Evolutionary conservation across 2,888 invertebrate species (phyloP).

Genomic region (Homarus gammarus): DNA sequence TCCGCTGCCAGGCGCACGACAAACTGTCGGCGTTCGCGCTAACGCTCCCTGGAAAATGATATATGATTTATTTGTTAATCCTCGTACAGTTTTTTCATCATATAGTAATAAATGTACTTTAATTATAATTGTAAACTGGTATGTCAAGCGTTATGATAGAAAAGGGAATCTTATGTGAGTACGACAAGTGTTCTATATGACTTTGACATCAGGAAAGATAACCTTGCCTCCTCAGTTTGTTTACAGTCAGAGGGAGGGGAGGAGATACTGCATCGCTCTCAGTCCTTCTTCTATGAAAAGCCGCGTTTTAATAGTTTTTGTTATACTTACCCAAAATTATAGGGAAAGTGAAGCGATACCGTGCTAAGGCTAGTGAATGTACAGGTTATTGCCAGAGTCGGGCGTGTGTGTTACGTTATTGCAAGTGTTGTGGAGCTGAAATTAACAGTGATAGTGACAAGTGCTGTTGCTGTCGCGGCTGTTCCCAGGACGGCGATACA

Average conservation of each 20-base stretch:
- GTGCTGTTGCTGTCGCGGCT: neutral
- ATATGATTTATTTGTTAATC: neutral
- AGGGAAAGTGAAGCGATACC: neutral
- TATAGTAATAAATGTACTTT: neutral
- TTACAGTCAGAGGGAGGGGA: conserved; percentile 21
- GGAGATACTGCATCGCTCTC: conserved; percentile 33
- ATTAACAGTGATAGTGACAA: conserved; percentile 31
- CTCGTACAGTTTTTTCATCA: neutral
- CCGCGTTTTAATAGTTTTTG: neutral
- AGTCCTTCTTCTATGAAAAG: conserved; percentile 48
- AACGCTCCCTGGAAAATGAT: neutral
- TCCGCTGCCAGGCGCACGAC: conserved; percentile 29
- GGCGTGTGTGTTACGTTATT: conserved; percentile 4
- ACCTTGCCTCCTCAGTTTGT: conserved; percentile 53
- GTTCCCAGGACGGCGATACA: neutral
- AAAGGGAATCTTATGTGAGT: conserved; percentile 8
- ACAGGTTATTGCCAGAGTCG: neutral
- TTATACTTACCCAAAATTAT: neutral
- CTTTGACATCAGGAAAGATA: conserved; percentile 55
- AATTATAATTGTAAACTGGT: neutral
- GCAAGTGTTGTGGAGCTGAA: conserved; percentile 27
- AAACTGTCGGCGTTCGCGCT: neutral
- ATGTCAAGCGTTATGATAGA: neutral
- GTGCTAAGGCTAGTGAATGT: conserved; percentile 9
- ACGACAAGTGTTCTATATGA: conserved; percentile 36